phyloP scores from a whole-genome alignment of 2,797 vertebrate species.

The Vultur gryphus region DNA sequence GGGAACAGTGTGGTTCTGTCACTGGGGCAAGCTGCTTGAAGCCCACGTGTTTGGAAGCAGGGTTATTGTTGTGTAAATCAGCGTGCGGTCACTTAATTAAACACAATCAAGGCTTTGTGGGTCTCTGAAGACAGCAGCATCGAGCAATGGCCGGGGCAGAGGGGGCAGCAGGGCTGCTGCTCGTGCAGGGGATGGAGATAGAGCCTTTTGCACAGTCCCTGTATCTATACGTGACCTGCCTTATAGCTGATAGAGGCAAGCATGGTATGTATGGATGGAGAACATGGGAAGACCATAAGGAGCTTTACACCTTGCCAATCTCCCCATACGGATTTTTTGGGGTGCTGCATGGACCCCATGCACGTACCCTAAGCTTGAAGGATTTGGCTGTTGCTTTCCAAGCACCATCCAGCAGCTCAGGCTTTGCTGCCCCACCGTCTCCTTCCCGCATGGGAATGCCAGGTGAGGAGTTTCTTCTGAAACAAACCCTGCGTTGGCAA shows the following conservation, averaged over 20 bases:
- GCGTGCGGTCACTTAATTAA: constrained; percentile 29
- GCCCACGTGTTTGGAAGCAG: not conserved
- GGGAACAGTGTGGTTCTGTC: not conserved
- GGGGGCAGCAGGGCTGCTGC: not conserved
- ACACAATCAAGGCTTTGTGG: not conserved
- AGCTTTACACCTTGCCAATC: not conserved
- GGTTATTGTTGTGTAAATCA: constrained; percentile 44
- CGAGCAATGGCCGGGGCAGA: not conserved
- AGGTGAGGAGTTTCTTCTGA: constrained; percentile 30
- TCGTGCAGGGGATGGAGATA: not conserved
- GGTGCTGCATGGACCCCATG: not conserved
- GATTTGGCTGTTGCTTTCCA: not conserved
- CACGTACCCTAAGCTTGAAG: rapidly evolving
- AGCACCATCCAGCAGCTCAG: not conserved
- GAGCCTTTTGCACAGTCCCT: not conserved
- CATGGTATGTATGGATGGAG: not conserved
- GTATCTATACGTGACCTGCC: rapidly evolving
- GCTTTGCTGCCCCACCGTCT: not conserved
- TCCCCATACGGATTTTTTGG: not conserved
- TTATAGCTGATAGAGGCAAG: not conserved
- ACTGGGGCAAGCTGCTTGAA: not conserved
- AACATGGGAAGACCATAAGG: not conserved
- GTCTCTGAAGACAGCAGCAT: not conserved
- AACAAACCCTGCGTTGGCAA: not conserved
- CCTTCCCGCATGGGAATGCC: not conserved